A percentile compares a stretch with the other conserved stretches of the same genome.
phyloP scores from a whole-genome alignment of 2,888 invertebrate genomes.

The Dorcus parallelipipedus region DNA sequence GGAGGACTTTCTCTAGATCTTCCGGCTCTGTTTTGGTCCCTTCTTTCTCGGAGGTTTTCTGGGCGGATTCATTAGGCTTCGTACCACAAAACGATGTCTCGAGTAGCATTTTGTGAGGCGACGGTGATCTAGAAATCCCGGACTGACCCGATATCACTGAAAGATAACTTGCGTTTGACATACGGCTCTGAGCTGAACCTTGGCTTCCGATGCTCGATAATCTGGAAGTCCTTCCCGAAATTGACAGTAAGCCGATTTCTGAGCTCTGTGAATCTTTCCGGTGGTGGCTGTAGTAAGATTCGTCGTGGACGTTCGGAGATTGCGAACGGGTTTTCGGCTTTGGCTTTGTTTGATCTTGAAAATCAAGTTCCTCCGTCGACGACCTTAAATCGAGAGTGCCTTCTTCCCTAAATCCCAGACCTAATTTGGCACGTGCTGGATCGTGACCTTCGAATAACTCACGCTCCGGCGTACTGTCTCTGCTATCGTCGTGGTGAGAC shows the following conservation, averaged over 20 bases:
- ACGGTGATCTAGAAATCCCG: constrained; percentile 67
- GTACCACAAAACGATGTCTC: constrained; percentile 90
- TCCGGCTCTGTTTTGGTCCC: constrained; percentile 47
- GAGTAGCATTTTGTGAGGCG: constrained; percentile 85
- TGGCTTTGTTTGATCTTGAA: constrained; percentile 58
- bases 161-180: constrained; percentile 55
- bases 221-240: constrained; percentile 77
- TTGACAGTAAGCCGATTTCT: constrained; percentile 70
- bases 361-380: constrained; percentile 84
- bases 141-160: constrained; percentile 57
- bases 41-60: constrained; percentile 27
- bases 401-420: constrained; percentile 54
- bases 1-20: constrained; percentile 54
- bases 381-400: constrained; percentile 81
- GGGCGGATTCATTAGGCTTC: constrained; percentile 57
- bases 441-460: constrained; percentile 57
- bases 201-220: constrained; percentile 77
- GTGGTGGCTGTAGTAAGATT: constrained; percentile 40
- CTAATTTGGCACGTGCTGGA: constrained; percentile 42
- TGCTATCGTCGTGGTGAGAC: constrained; percentile 78
- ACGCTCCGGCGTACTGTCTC: constrained; percentile 80
- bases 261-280: constrained; percentile 60
- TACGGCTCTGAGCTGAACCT: constrained; percentile 52
- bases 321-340: constrained; percentile 43
- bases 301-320: constrained; percentile 37